phyloP scores from a whole-genome alignment of 2,888 invertebrate genomes.

The Graphium colonna region DNA sequence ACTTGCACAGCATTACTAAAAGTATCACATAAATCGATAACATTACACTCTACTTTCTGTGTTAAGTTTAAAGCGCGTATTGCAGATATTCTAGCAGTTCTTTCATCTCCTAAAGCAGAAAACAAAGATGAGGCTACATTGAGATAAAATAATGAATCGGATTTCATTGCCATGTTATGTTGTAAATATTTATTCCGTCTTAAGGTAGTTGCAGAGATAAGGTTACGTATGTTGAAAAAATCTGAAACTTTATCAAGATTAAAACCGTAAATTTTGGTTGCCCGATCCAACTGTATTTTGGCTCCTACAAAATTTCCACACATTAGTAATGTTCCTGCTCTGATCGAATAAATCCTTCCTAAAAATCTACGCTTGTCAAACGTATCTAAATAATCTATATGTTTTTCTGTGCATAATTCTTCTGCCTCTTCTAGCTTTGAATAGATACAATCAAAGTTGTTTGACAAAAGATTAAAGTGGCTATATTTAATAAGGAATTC shows the following conservation, averaged over 20 bases:
- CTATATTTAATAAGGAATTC: constrained; percentile 54
- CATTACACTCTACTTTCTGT: constrained; percentile 54
- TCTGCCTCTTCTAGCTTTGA: constrained; percentile 56
- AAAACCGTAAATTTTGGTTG: constrained; percentile 51
- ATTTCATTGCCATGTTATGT: constrained; percentile 40
- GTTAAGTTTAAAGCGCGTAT: constrained; percentile 52
- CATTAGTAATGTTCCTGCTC: constrained; percentile 50
- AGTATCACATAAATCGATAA: constrained; percentile 64
- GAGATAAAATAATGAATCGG: constrained; percentile 61
- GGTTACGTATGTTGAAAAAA: constrained; percentile 42
- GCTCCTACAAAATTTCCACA: constrained; percentile 45
- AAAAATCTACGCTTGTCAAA: constrained; percentile 50
- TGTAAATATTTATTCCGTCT: constrained; percentile 46
- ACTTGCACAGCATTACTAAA: constrained; percentile 69
- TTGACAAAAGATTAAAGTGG: constrained; percentile 50
- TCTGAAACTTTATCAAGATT: constrained; percentile 50
- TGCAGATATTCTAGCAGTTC: constrained; percentile 47
- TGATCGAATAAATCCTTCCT: constrained; percentile 57
- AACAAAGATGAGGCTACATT: constrained; percentile 59
- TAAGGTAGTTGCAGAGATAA: constrained; percentile 39
- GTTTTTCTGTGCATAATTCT: constrained; percentile 40
- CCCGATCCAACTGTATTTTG: constrained; percentile 52
- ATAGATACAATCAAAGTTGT: constrained; percentile 46
- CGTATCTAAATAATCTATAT: constrained; percentile 28
- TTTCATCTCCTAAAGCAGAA: constrained; percentile 53